Evolutionary conservation across 1,140 invertebrate genomes (phyloP).

Genomic region (Drosophila erecta): DNA sequence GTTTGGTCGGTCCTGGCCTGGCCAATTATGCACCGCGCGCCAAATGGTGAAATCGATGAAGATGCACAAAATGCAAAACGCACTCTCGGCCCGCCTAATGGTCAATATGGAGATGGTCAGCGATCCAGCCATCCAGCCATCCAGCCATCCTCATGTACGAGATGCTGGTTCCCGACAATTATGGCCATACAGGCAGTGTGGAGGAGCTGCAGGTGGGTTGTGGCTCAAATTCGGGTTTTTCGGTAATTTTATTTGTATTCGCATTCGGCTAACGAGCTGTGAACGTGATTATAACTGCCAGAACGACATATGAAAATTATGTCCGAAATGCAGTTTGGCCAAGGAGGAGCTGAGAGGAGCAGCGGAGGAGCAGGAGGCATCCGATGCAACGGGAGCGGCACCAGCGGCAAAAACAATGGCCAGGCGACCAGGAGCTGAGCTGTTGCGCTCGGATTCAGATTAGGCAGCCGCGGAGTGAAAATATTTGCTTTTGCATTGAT

Average conservation of each 20-base stretch:
- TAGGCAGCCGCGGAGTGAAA: conserved; percentile 63
- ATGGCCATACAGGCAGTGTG: conserved; percentile 64
- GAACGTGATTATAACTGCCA: conserved; percentile 81
- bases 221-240: conserved; percentile 42
- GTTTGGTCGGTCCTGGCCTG: conserved; percentile 46
- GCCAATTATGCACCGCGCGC: conserved; percentile 77
- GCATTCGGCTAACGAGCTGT: conserved; percentile 76
- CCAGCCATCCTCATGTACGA: conserved; percentile 34
- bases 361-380: conserved; percentile 6
- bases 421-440: conserved; percentile 45
- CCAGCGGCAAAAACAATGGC: conserved; percentile 65
- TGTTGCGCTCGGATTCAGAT: conserved; percentile 46
- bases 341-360: conserved; percentile 21
- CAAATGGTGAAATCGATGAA: conserved; percentile 82
- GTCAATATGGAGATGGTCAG: conserved; percentile 72
- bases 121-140: conserved; percentile 28
- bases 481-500: conserved; percentile 73
- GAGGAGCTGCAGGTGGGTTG: conserved; percentile 64
- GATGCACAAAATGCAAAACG: conserved; percentile 81
- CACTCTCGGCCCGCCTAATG: conserved; percentile 73
- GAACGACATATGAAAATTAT: conserved; percentile 79
- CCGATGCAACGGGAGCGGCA: background rate
- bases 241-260: conserved; percentile 62
- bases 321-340: conserved; percentile 77
- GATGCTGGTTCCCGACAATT: conserved; percentile 75